Conservation (phyloP, 2,888 invertebrate genomes). For the Linyphia triangularis region DNA sequence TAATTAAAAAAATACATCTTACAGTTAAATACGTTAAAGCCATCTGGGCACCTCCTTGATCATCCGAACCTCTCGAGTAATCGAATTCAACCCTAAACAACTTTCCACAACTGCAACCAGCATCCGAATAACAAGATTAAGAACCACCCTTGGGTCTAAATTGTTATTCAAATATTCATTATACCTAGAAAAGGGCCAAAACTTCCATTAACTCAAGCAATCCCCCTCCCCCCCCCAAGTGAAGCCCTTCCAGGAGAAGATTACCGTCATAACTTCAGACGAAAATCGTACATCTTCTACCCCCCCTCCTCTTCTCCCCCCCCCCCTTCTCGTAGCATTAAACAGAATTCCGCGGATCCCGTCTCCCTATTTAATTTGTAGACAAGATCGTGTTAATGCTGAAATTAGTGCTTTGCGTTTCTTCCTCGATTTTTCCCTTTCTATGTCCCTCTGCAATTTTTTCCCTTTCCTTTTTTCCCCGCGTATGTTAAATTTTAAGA, state of each 20-base stretch:
- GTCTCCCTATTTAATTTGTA: constrained; percentile 14
- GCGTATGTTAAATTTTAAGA: no score
- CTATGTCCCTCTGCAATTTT: background rate
- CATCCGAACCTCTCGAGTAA: no score
- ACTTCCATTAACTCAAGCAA: constrained; percentile 3
- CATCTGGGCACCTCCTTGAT: no score
- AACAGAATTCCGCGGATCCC: constrained; percentile 24
- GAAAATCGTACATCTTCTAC: background rate
- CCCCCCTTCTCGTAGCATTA: background rate
- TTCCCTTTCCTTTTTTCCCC: constrained; percentile 4
- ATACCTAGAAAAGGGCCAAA: background rate
- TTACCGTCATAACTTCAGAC: constrained; percentile 4
- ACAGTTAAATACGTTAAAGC: no score
- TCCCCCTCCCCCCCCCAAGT: no score
- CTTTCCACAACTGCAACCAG: no score
- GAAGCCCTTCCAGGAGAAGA: background rate
- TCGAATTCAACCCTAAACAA: no score
- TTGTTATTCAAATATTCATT: constrained; percentile 13
- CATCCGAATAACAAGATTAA: no score
- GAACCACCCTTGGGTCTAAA: no score
- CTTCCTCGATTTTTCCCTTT: background rate
- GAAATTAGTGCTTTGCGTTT: constrained; percentile 34
- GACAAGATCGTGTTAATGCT: constrained; percentile 11
- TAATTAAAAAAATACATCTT: no score
- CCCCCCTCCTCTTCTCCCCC: no score